Evolutionary conservation across 2,888 invertebrate species (phyloP), one percentile per base, ranked within the genome.

Genomic region (Tenthredo distinguenda): DNA sequence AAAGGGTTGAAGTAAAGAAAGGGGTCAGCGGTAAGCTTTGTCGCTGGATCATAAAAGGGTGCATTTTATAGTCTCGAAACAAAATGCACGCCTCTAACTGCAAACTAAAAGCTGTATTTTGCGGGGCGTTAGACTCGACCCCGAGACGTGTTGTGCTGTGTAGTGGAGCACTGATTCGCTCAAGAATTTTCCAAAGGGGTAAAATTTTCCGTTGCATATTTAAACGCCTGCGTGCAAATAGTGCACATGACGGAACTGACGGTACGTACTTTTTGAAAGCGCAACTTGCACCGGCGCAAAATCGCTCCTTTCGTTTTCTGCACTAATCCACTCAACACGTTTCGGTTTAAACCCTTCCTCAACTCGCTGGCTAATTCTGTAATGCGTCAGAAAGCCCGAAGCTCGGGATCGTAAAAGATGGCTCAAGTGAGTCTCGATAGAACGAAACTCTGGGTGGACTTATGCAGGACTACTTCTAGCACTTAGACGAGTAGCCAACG

Each of bases 341-440:
- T 77, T 87, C 90, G 90, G 88, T 87, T 62, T 40, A 79, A 90
- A 91, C 91, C 92, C 92, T 92, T 91, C 91, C 91, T 91, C 91
- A 92, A 91, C 91, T 90, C 90, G 89, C 88, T 89, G 90, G 90
- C 91, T 92, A 92, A 93, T 92, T 91, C 92, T 91, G 91, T 92
- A 92, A 92, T 92, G 92, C 92, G 92, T 91, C 90, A 91, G 89
- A 92, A 92, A 91, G 91, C 91, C 92, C n/a, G 18, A 18, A 12
- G n/a, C 40, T 58, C 55, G 31, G 55, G 71, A 40, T 92, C 92
- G 91, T 92, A 92, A 79, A 92, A 92, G 92, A 91, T 91, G 92
- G 91, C 92, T 91, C 92, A 92, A 92, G 92, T 92, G 92, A 92
- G 92, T 92, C 91, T 90, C 91, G 91, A 91, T 91, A 91, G 91